phyloP scores from a whole-genome alignment of 2,113 vertebrate species.

The Sphyrna mokarran region DNA sequence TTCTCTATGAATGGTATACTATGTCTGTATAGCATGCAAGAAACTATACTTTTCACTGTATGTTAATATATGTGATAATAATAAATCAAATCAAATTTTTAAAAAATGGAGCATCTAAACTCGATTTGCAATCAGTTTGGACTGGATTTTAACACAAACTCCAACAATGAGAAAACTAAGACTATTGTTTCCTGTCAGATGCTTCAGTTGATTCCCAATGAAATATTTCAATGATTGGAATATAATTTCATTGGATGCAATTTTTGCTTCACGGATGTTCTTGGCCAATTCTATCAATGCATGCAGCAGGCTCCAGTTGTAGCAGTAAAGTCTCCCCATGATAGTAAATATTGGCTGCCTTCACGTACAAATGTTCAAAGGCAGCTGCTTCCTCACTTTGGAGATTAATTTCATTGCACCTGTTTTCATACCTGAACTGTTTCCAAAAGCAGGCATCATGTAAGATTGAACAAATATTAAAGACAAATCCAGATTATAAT shows the following conservation, averaged over 20 bases:
- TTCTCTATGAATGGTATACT: too few relatives aligned
- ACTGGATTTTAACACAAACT: background rate
- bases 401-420: background rate
- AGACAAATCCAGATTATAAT: constrained; percentile 7
- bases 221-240: background rate
- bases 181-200: background rate
- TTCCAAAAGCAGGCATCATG: background rate
- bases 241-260: background rate
- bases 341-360: background rate
- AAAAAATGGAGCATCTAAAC: background rate
- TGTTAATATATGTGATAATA: too few relatives aligned
- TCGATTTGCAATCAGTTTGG: background rate
- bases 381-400: background rate
- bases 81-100: too few relatives aligned
- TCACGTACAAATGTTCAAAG: background rate
- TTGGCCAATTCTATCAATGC: background rate
- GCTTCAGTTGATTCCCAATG: background rate
- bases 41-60: too few relatives aligned
- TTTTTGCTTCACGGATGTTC: background rate
- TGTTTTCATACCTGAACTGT: constrained; percentile 7
- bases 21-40: too few relatives aligned
- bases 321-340: background rate
- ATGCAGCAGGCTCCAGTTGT: background rate
- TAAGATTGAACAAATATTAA: constrained; percentile 3
- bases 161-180: background rate